These are phyloP conservation scores for Hypena proboscidalis DNA, from an alignment of 2,888 invertebrate genomes.

Conservation along the genomic window DNA sequence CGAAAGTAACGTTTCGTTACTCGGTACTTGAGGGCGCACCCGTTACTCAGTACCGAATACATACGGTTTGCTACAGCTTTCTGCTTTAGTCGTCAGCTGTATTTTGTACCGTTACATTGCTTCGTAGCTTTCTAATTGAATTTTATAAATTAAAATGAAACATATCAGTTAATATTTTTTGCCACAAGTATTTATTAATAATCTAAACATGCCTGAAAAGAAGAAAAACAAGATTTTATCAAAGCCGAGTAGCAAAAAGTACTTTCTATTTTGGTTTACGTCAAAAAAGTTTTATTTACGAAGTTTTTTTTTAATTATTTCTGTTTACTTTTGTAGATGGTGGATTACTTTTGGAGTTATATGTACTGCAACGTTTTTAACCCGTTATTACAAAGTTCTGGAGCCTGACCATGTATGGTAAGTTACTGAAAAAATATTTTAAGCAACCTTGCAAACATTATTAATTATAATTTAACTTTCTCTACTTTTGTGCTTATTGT, in stretches of 20 bases:
- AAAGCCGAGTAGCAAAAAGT: conserved; percentile 35
- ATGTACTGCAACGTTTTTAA: conserved; percentile 88
- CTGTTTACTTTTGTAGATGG: conserved; percentile 66
- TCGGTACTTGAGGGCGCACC: too few species aligned
- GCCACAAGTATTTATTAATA: neutral
- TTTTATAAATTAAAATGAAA: conserved; percentile 27
- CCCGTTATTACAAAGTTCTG: conserved; percentile 95
- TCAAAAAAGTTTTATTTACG: conserved; percentile 24
- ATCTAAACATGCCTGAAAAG: conserved; percentile 26
- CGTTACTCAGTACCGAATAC: too few species aligned
- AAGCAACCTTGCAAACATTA: neutral
- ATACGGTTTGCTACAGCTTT: too few species aligned
- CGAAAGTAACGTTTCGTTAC: too few species aligned
- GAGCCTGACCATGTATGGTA: conserved; percentile 98
- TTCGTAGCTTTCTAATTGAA: neutral
- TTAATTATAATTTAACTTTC: neutral
- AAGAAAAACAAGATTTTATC: conserved; percentile 11
- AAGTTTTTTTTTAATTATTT: neutral
- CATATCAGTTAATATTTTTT: neutral
- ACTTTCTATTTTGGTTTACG: conserved; percentile 34
- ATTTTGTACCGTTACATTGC: conserved; percentile 24
- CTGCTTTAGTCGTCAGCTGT: too few species aligned
- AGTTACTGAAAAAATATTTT: conserved; percentile 51
- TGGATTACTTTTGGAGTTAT: conserved; percentile 88
- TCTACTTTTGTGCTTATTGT: too few species aligned